Conservation (phyloP, 2,797 vertebrate genomes). For the Amblyraja radiata region DNA sequence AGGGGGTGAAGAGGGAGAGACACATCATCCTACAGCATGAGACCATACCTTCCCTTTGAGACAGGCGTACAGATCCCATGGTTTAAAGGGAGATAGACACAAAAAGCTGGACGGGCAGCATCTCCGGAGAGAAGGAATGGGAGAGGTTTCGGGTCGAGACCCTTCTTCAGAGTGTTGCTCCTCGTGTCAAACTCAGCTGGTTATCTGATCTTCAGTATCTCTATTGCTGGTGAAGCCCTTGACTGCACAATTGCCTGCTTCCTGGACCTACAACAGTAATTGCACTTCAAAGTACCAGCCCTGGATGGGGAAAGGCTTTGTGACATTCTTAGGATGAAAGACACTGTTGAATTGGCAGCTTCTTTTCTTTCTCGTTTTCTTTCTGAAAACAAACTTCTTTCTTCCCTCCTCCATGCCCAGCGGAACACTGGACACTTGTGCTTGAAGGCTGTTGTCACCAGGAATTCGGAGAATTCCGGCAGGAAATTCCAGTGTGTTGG, state of each 20-base stretch:
- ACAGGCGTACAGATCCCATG: background rate
- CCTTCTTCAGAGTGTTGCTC: background rate
- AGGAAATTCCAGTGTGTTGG: background rate
- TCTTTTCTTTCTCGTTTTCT: background rate
- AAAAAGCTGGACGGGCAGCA: too few relatives aligned
- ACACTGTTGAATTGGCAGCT: background rate
- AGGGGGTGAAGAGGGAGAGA: too few relatives aligned
- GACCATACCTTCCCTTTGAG: background rate
- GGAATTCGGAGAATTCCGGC: background rate
- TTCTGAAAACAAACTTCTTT: background rate
- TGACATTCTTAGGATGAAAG: background rate
- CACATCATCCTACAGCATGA: background rate
- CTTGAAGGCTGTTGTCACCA: background rate
- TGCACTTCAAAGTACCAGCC: background rate
- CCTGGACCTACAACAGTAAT: background rate
- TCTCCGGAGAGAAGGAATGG: too few relatives aligned
- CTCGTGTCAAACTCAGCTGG: background rate
- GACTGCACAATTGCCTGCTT: background rate
- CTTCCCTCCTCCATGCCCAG: background rate
- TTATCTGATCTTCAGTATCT: background rate
- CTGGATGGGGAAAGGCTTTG: background rate
- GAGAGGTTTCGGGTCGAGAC: too few relatives aligned
- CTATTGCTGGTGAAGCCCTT: background rate
- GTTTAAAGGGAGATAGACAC: too few relatives aligned
- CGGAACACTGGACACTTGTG: background rate